phyloP scores from a whole-genome alignment of 2,113 vertebrate species.

The Oryzias celebensis region DNA sequence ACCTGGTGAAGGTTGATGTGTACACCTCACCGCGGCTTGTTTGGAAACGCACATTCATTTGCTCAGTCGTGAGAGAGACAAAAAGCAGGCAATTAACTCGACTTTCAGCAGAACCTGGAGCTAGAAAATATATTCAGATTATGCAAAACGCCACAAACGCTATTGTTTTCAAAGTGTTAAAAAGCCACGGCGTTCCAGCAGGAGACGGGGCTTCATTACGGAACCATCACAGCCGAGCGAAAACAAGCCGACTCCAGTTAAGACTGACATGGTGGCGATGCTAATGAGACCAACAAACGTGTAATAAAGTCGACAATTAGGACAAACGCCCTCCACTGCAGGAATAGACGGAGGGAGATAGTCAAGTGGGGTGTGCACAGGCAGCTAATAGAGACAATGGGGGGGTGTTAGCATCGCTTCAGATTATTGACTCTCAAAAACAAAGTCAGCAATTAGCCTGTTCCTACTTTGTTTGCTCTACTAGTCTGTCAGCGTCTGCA shows the following conservation, averaged over 20 bases:
- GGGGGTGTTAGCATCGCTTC: conserved; percentile 57
- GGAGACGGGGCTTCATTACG: conserved; percentile 67
- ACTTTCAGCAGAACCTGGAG: conserved; percentile 81
- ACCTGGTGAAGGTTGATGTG: conserved; percentile 46
- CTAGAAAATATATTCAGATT: conserved; percentile 86
- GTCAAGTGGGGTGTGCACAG: conserved; percentile 51
- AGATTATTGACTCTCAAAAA: conserved; percentile 73
- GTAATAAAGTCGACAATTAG: conserved; percentile 84
- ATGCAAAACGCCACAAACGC: conserved; percentile 78
- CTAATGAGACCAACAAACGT: conserved; percentile 75
- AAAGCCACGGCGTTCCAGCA: too few species aligned
- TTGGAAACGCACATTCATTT: conserved; percentile 19
- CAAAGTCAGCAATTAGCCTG: conserved; percentile 67
- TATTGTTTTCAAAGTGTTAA: conserved; percentile 81
- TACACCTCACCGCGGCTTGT: conserved; percentile 34
- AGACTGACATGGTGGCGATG: conserved; percentile 61
- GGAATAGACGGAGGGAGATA: conserved; percentile 63
- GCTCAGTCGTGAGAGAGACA: conserved; percentile 59
- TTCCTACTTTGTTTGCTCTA: conserved; percentile 41
- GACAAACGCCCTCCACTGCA: conserved; percentile 76
- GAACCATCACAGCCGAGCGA: conserved; percentile 72
- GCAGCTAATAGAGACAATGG: conserved; percentile 66
- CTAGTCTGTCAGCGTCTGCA: conserved; percentile 50
- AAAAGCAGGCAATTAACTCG: conserved; percentile 82
- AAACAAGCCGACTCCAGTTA: conserved; percentile 66